A percentile compares a stretch with the other conserved stretches of the same genome.
These are phyloP conservation scores for Heliconius melpomene DNA, from an alignment of 1,140 invertebrate genomes.

Conservation along the genomic window DNA sequence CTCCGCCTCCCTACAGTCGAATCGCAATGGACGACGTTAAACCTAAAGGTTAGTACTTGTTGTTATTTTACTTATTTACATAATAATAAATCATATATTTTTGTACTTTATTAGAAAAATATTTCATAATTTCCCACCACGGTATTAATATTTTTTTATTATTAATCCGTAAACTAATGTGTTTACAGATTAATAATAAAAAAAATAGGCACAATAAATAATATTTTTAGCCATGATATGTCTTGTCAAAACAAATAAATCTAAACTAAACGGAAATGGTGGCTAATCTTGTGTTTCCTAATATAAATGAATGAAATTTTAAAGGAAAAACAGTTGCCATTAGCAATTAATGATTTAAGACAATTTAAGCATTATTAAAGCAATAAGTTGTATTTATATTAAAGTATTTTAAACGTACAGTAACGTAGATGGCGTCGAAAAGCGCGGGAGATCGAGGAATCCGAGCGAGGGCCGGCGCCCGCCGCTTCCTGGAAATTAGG, in stretches of 20 bases:
- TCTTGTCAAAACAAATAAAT: background rate
- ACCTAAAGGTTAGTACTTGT: constrained; percentile 85
- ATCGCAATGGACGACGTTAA: constrained; percentile 85
- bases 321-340: background rate
- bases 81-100: no score
- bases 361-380: background rate
- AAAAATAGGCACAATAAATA: background rate
- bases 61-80: background rate
- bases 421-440: constrained; percentile 55
- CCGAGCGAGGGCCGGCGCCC: constrained; percentile 64
- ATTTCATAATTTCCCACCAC: background rate
- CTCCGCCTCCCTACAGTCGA: constrained; percentile 87
- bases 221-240: background rate
- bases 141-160: background rate
- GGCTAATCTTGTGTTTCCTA: no score
- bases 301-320: no score
- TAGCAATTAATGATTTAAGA: no score
- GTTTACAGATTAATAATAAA: no score
- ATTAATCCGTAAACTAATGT: background rate
- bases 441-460: constrained; percentile 65
- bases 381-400: background rate
- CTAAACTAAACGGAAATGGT: no score
- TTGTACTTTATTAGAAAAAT: background rate
- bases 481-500: constrained; percentile 74
- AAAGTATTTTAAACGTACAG: constrained; percentile 3